These are phyloP conservation scores for Cyphomyrmex costatus DNA, from an alignment of 1,140 invertebrate species.

Conservation along the genomic window DNA sequence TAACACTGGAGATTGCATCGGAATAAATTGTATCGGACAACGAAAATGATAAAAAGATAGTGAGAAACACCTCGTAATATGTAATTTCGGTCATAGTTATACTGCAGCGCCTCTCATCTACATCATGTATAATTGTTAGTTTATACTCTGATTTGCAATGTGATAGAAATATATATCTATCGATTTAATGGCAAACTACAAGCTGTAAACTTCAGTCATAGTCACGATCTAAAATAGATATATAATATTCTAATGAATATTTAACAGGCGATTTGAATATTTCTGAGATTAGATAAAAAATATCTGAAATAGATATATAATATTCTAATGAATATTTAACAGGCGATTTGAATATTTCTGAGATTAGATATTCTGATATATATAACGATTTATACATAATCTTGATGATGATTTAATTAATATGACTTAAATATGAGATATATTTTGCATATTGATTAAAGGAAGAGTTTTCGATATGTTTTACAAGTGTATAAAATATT, in stretches of 20 bases:
- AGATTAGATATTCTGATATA: background rate
- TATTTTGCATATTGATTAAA: constrained; percentile 7
- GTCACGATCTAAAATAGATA: background rate
- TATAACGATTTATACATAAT: background rate
- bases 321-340: constrained; percentile 38
- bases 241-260: constrained; percentile 42
- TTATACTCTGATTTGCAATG: background rate
- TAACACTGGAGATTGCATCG: background rate
- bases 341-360: constrained; percentile 17
- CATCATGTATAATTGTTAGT: background rate
- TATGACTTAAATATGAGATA: background rate
- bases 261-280: constrained; percentile 20
- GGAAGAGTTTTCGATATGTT: too few species aligned
- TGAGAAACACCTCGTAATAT: background rate
- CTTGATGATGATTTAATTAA: background rate
- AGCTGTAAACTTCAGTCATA: background rate
- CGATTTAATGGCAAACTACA: background rate
- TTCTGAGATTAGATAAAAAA: background rate
- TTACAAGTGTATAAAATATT: too few species aligned
- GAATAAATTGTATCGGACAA: background rate
- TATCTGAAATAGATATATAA: constrained; percentile 6
- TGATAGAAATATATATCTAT: background rate
- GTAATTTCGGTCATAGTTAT: background rate
- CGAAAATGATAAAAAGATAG: background rate
- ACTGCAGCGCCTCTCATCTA: background rate